Percentiles rank a stretch among this genome's conserved stretches.
Conservation (phyloP, 2,113 vertebrate species). For the Dipodomys ordii region DNA sequence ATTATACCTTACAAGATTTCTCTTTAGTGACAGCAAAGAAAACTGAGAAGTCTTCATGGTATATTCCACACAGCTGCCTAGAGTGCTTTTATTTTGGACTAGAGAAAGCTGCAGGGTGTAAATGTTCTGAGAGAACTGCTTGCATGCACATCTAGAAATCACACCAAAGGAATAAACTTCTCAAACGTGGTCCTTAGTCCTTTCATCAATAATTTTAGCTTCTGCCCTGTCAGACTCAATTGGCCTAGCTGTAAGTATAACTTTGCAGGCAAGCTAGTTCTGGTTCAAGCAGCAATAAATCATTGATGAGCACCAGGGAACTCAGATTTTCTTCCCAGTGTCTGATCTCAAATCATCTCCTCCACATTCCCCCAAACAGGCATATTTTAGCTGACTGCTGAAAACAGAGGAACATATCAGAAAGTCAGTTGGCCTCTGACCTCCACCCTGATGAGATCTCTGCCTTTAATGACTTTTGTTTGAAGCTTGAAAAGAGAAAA, state of each 20-base stretch:
- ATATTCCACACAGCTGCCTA: neutral
- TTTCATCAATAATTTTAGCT: constrained; percentile 73
- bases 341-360: constrained; percentile 62
- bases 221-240: constrained; percentile 71
- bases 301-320: constrained; percentile 56
- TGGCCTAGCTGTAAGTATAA: constrained; percentile 60
- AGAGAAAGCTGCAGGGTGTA: neutral
- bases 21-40: neutral
- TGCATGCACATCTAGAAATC: constrained; percentile 29
- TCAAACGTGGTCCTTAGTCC: constrained; percentile 27
- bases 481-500: constrained; percentile 65
- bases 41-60: neutral
- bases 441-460: constrained; percentile 48
- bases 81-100: neutral
- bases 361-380: constrained; percentile 30
- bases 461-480: constrained; percentile 53
- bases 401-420: constrained; percentile 55
- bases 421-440: constrained; percentile 62
- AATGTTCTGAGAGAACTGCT: neutral
- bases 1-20: neutral
- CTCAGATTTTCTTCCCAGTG: constrained; percentile 60
- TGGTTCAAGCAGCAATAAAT: constrained; percentile 64
- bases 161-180: constrained; percentile 57
- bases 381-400: constrained; percentile 63
- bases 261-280: constrained; percentile 69